A percentile compares a stretch with the other conserved stretches of the same genome.
Conservation (phyloP, 1,140 invertebrate species). For the Leguminivora glycinivorella region DNA sequence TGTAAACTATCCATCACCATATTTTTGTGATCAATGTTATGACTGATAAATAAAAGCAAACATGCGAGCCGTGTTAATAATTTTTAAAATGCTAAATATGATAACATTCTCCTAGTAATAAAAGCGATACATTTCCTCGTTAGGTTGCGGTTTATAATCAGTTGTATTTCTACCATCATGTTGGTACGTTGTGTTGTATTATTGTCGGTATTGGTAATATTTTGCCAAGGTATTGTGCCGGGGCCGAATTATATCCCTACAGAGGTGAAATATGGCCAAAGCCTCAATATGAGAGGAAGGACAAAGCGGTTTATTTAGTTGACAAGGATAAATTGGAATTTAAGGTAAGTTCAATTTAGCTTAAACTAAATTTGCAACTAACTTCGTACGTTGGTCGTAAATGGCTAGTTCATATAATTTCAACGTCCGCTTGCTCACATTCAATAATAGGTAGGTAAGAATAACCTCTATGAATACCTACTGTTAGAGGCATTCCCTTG, state of each 20-base stretch:
- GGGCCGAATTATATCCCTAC: slow-evolving; percentile 70
- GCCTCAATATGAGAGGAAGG: slow-evolving; percentile 66
- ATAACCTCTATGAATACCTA: too few species aligned
- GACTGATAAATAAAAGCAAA: not conserved
- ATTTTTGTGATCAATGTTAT: not conserved
- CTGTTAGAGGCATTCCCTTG: not conserved
- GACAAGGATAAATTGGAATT: slow-evolving; percentile 66
- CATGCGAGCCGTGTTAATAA: not conserved
- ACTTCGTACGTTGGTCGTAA: not conserved
- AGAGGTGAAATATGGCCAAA: slow-evolving; percentile 79
- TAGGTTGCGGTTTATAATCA: not conserved
- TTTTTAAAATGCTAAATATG: not conserved
- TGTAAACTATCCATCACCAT: not conserved
- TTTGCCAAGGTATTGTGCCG: slow-evolving; percentile 48
- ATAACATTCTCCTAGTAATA: slow-evolving; percentile 1
- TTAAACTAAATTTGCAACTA: not conserved
- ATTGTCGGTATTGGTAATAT: slow-evolving; percentile 38
- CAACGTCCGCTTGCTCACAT: not conserved
- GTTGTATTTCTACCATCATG: not conserved
- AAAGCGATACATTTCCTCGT: not conserved
- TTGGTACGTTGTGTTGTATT: slow-evolving; percentile 40
- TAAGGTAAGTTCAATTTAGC: slow-evolving; percentile 53
- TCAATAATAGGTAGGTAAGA: not conserved
- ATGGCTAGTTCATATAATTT: not conserved
- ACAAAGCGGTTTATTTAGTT: slow-evolving; percentile 56